Conservation (phyloP, 2,888 invertebrate genomes). For the Charanyca ferruginea region DNA sequence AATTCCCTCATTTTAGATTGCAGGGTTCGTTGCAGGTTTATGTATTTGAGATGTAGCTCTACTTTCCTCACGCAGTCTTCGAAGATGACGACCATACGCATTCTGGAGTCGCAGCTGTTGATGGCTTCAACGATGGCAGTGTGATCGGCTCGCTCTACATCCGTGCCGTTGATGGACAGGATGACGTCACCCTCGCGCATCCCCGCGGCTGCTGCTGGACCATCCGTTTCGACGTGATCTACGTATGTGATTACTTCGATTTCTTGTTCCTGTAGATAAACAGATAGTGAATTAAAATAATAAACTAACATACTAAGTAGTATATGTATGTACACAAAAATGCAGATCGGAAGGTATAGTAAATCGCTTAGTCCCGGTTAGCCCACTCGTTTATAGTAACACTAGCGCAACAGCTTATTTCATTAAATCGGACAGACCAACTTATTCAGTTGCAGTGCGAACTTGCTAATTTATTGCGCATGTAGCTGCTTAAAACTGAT, state of each 20-base stretch:
- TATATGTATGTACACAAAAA: background rate
- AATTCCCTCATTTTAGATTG: conserved; percentile 96
- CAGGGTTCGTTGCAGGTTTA: conserved; percentile 96
- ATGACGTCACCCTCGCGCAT: conserved; percentile 99
- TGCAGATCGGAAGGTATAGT: background rate
- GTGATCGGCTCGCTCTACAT: conserved; percentile 98
- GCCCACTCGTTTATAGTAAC: no score
- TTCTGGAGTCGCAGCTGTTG: conserved; percentile 96
- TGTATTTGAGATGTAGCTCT: conserved; percentile 97
- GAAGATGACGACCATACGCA: conserved; percentile 99
- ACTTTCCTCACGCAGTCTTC: conserved; percentile 99
- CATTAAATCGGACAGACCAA: background rate
- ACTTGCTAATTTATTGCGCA: background rate
- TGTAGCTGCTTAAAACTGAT: background rate
- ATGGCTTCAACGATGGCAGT: conserved; percentile 98
- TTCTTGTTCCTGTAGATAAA: conserved; percentile 93
- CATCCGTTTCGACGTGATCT: conserved; percentile 98
- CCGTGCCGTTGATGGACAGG: conserved; percentile 98
- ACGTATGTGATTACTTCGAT: conserved; percentile 99
- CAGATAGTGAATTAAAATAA: background rate
- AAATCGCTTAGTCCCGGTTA: background rate
- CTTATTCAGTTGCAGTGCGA: conserved; percentile 4
- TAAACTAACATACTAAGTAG: background rate
- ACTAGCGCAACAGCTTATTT: background rate
- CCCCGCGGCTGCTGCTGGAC: conserved; percentile 97